Evolutionary conservation across 2,888 invertebrate species (phyloP), one percentile per base, ranked within the genome.

Genomic region (Sesia apiformis): DNA sequence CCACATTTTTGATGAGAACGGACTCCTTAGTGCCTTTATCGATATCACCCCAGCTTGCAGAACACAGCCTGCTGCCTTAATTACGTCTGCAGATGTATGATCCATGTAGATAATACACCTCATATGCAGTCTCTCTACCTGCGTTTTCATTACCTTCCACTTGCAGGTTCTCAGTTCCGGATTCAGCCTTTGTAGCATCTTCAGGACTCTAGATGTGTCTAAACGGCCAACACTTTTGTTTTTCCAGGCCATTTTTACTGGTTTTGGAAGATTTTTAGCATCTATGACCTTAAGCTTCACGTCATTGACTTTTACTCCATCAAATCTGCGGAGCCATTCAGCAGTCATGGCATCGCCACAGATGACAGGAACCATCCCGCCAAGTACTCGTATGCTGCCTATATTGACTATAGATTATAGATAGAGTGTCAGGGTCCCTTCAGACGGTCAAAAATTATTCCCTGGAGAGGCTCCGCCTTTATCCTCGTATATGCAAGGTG

Each of bases 241-340:
- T 39, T 53, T 53, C 53, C 53, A 49, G 3, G 53, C 41, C 49
- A 53, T 53, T n/a, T 53, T 53, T 40, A 53, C 23, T 3, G 53
- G 53, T 5, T 50, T 53, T 6, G 53, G 53, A 49, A 53, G 53
- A 40, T 53, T 40, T 39, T 46, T 46, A 39, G 52, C 43, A n/a
- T 52, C 38, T 3, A 39, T 39, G 46, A 53, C 53, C 38, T 46
- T 50, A 3, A 50, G 40, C 5, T 39, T 40, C 8, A 53, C 6
- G 0, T 50, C 50, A 3, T 40, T 50, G 7, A 53, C 38, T 23
- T 6, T 39, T 4, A 41, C 49, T 5, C 50, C 40, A 6, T 49
- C 49, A 4, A 38, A 39, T 4, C 38, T 4, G 49, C 23, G 23
- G 49, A 53, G 53, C 53, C 53, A 53, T 4, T n/a, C 6, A 23